These are phyloP conservation scores for Scaptomyza polygonia DNA, from an alignment of 2,888 invertebrate genomes.

Conservation along the genomic window DNA sequence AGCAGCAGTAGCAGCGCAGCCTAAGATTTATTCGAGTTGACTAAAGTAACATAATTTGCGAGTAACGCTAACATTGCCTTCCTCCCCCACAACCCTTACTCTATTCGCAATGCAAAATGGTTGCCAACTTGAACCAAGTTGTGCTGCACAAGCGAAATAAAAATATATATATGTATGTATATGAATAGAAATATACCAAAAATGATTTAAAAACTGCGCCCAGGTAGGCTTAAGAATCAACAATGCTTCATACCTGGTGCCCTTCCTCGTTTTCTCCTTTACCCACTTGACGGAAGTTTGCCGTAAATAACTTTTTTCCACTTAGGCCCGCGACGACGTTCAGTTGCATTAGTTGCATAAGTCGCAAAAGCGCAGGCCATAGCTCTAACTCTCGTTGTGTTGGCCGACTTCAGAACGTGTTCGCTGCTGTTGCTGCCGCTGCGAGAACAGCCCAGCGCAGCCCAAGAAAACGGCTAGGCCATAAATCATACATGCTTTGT, in stretches of 20 bases:
- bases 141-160: background rate
- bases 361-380: constrained; percentile 19
- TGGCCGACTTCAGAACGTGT: constrained; percentile 45
- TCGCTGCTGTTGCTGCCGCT: constrained; percentile 10
- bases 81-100: background rate
- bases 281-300: constrained; percentile 27
- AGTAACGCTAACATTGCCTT: constrained; percentile 44
- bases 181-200: constrained; percentile 30
- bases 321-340: constrained; percentile 34
- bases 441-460: background rate
- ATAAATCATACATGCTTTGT: constrained; percentile 65
- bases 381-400: constrained; percentile 4
- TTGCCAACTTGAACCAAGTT: constrained; percentile 31
- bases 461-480: constrained; percentile 23
- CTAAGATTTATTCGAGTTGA: constrained; percentile 72
- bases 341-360: constrained; percentile 72
- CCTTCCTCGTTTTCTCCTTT: background rate
- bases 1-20: constrained; percentile 22
- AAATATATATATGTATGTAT: constrained; percentile 8
- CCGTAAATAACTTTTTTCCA: constrained; percentile 70
- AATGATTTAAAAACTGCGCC: constrained; percentile 66
- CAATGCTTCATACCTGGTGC: constrained; percentile 11
- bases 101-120: constrained; percentile 53
- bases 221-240: constrained; percentile 37
- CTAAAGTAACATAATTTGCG: constrained; percentile 74